Evolutionary conservation across 2,888 invertebrate species (phyloP).

Genomic region (Acanthosoma haemorrhoidale): DNA sequence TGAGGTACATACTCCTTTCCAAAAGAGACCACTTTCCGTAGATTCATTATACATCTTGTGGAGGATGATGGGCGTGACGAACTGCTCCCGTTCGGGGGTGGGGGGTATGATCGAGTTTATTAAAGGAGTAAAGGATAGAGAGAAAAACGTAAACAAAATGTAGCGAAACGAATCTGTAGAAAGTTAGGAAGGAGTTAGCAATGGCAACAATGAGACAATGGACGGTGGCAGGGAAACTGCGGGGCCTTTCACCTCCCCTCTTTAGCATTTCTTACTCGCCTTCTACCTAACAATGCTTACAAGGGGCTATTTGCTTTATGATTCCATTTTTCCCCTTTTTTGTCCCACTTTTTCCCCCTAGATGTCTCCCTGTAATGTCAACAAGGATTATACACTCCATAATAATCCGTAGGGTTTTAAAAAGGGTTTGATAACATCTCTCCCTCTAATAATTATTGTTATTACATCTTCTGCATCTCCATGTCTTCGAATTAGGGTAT

Average conservation of each 20-base stretch:
- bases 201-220: constrained; percentile 22
- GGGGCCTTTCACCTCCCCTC: not conserved
- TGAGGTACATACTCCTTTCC: no score
- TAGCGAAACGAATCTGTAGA: constrained; percentile 10
- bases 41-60: not conserved
- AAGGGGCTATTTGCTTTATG: no score
- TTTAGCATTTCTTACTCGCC: not conserved
- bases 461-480: no score
- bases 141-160: not conserved
- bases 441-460: no score
- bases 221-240: not conserved
- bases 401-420: no score
- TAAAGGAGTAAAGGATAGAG: not conserved
- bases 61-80: not conserved
- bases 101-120: not conserved
- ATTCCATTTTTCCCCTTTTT: no score
- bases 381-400: no score
- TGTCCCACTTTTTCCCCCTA: no score
- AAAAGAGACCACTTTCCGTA: not conserved
- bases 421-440: no score
- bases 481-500: no score
- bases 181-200: not conserved
- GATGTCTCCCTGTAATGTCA: no score
- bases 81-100: not conserved
- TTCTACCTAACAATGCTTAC: no score